Evolutionary conservation across 1,140 invertebrate genomes (phyloP), one percentile per base, ranked within the genome.

Genomic region (Lerema accius): DNA sequence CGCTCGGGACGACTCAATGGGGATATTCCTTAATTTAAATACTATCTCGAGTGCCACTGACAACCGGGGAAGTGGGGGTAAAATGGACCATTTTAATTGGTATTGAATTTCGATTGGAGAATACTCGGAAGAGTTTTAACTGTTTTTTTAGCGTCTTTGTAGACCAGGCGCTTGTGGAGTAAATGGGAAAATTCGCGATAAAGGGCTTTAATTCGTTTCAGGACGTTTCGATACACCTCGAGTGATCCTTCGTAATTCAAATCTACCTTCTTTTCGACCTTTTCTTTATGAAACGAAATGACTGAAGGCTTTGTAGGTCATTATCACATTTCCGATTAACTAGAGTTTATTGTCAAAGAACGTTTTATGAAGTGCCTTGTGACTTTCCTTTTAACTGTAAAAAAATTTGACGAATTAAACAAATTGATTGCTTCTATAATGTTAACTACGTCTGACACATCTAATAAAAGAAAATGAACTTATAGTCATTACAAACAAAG

Each of bases 11-110:
- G 82, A 76, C 83, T 86, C 83, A 87, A 88, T 84, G 80, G 74
- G 74, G 82, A 80, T 86, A 86, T 85, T 87, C 82, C 79, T 82
- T 85, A 89, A 86, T 90, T 90, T 89, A 86, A 89, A 88, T 89
- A 88, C 82, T 89, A 88, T 84, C 83, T 86, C 69, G 72, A 79
- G 74, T 65, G 72, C 71, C 71, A 77, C 69, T 79, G 73, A 73
- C 76, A 73, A 72, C 65, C 73, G 62, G 70, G 69, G 73, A 72
- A 71, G 71, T 63, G 73, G 71, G 78, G 68, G 65, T 69, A 75
- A 76, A 79, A 76, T 76, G 76, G 73, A 72, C 72, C 69, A 73
- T 82, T 86, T 85, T 87, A 90, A 89, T 90, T 88, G 88, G 78
- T 90, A 90, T 86, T 86, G 88, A 88, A 84, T 90, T 90, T 89